Evolutionary conservation across 2,797 vertebrate species (phyloP).

Genomic region (Xenentodon cancila): DNA sequence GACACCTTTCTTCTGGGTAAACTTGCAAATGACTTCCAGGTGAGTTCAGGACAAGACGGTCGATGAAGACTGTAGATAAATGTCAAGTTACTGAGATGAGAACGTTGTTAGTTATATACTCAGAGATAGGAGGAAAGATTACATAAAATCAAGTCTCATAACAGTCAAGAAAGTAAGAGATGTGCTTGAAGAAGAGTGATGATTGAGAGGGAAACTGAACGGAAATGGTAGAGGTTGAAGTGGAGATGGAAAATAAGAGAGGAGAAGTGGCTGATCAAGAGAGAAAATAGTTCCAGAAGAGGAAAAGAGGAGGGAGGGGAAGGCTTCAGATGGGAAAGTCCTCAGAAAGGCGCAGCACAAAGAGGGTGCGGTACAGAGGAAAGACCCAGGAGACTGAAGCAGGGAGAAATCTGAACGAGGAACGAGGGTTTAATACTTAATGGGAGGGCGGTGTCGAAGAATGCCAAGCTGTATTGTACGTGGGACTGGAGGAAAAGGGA

Average conservation of each 20-base stretch:
- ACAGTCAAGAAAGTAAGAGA: conserved; percentile 9
- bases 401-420: conserved; percentile 35
- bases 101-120: not conserved
- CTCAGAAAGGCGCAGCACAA: conserved; percentile 45
- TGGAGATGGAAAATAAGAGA: conserved; percentile 17
- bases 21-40: too few relatives aligned
- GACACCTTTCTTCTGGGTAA: too few relatives aligned
- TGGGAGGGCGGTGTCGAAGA: conserved; percentile 45
- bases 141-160: not conserved
- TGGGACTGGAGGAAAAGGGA: conserved; percentile 33
- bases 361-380: conserved; percentile 39
- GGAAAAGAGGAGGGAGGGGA: conserved; percentile 32
- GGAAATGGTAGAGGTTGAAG: conserved; percentile 1
- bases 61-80: conserved; percentile 21
- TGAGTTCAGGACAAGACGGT: not conserved
- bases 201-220: not conserved
- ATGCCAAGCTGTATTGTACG: conserved; percentile 49
- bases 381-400: conserved; percentile 46
- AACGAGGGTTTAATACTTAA: conserved; percentile 68
- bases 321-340: conserved; percentile 63
- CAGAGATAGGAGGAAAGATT: conserved; percentile 26
- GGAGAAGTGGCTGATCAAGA: conserved; percentile 17
- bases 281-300: conserved; percentile 44
- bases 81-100: conserved; percentile 15
- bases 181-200: not conserved